Evolutionary conservation across 2,888 invertebrate genomes (phyloP).

Genomic region (Leptopilina myrica): DNA sequence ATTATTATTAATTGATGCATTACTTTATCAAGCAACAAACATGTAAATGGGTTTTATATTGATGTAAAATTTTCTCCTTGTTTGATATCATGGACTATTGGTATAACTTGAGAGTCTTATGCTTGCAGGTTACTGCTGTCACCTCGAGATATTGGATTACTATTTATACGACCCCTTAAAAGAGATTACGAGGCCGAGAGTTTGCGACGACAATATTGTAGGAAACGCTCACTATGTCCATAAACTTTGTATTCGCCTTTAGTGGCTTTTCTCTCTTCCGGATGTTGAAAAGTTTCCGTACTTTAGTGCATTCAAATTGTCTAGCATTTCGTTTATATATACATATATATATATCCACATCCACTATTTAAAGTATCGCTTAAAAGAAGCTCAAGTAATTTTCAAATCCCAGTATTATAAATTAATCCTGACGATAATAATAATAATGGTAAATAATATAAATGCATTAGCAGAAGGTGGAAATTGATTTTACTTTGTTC

Average conservation of each 20-base stretch:
- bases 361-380: not conserved
- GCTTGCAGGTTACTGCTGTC: constrained; percentile 30
- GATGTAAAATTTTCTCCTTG: constrained; percentile 3
- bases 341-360: no score
- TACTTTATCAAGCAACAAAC: not conserved
- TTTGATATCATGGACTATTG: constrained; percentile 4
- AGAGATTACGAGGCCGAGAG: constrained; percentile 37
- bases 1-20: no score
- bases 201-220: constrained; percentile 29
- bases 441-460: no score
- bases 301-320: constrained; percentile 9
- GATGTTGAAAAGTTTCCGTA: constrained; percentile 1
- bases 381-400: not conserved
- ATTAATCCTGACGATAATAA: no score
- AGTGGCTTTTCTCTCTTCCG: constrained; percentile 7
- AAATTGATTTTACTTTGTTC: no score
- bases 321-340: not conserved
- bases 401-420: no score
- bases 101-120: constrained; percentile 11
- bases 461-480: no score
- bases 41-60: not conserved
- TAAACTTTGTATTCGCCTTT: constrained; percentile 15
- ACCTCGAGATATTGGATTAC: constrained; percentile 36
- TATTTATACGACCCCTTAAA: constrained; percentile 36
- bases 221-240: not conserved